These are phyloP conservation scores for Drosophila greeni DNA, from an alignment of 2,888 invertebrate species.

Conservation along the genomic window DNA sequence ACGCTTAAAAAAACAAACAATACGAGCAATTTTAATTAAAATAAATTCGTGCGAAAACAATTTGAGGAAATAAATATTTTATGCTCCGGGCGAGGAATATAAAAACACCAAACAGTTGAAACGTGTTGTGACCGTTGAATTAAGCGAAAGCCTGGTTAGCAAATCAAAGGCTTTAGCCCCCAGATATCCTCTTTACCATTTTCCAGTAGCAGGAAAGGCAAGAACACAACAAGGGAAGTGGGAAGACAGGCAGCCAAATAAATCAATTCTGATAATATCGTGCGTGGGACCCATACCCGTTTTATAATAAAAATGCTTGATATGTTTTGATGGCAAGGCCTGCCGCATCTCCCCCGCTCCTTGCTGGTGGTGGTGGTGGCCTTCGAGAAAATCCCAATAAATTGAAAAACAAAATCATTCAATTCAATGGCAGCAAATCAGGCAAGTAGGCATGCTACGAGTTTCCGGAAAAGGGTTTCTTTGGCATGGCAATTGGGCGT, in stretches of 20 bases:
- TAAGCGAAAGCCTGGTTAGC: slow-evolving; percentile 33
- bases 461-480: slow-evolving; percentile 49
- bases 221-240: background rate
- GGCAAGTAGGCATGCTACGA: slow-evolving; percentile 53
- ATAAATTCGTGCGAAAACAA: slow-evolving; percentile 67
- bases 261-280: slow-evolving; percentile 72
- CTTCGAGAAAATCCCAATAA: slow-evolving; percentile 67
- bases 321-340: slow-evolving; percentile 47
- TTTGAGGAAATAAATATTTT: slow-evolving; percentile 54
- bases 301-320: slow-evolving; percentile 54
- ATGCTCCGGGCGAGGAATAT: slow-evolving; percentile 44
- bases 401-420: slow-evolving; percentile 75
- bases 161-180: slow-evolving; percentile 53
- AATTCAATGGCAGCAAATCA: slow-evolving; percentile 72
- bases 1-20: slow-evolving; percentile 1
- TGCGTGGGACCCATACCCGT: slow-evolving; percentile 33
- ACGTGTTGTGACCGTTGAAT: slow-evolving; percentile 69
- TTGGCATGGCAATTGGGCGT: slow-evolving; percentile 18
- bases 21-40: slow-evolving; percentile 63
- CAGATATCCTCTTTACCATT: slow-evolving; percentile 34
- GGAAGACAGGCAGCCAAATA: slow-evolving; percentile 57
- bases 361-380: slow-evolving; percentile 14
- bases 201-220: slow-evolving; percentile 13
- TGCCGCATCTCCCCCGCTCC: slow-evolving; percentile 6
- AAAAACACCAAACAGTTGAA: slow-evolving; percentile 54